Conservation (phyloP, 2,888 invertebrate species). For the Andrena dorsata region DNA sequence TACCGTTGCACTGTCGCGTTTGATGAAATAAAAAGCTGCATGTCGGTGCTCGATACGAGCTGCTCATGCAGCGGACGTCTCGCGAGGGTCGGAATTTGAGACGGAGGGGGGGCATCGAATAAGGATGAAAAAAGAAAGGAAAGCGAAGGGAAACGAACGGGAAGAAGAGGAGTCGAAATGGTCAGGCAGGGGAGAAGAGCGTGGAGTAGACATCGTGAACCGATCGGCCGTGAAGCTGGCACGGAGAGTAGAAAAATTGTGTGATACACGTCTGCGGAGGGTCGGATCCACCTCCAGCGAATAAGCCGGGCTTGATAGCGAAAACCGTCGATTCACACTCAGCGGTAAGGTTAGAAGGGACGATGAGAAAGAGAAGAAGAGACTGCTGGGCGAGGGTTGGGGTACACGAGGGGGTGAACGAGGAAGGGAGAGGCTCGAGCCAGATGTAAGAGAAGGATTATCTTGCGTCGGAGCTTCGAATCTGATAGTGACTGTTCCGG, state of each 20-base stretch:
- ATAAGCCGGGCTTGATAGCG: constrained; percentile 77
- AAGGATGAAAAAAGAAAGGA: not conserved
- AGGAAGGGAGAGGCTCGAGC: constrained; percentile 44
- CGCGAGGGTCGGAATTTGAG: constrained; percentile 60
- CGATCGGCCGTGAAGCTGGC: constrained; percentile 64
- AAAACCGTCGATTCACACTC: constrained; percentile 78
- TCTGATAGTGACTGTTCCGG: constrained; percentile 77
- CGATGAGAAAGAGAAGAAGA: constrained; percentile 30
- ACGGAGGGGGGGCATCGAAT: not conserved
- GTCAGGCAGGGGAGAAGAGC: constrained; percentile 36
- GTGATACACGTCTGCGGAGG: constrained; percentile 68
- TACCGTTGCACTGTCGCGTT: not conserved
- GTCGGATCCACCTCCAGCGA: constrained; percentile 69
- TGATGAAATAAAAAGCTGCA: constrained; percentile 25
- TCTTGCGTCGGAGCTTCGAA: constrained; percentile 77
- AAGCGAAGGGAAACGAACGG: not conserved
- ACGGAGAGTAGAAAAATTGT: constrained; percentile 74
- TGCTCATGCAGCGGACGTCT: constrained; percentile 34
- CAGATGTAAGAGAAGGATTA: constrained; percentile 83
- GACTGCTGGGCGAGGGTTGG: constrained; percentile 19
- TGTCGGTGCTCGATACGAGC: constrained; percentile 33
- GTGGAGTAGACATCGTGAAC: constrained; percentile 59
- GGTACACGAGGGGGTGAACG: constrained; percentile 33
- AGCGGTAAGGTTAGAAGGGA: constrained; percentile 51
- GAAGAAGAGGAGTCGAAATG: constrained; percentile 18